Base-by-base conservation (phyloP, 2,888 invertebrate species). In the Lasioglossum malachurum region DNA sequence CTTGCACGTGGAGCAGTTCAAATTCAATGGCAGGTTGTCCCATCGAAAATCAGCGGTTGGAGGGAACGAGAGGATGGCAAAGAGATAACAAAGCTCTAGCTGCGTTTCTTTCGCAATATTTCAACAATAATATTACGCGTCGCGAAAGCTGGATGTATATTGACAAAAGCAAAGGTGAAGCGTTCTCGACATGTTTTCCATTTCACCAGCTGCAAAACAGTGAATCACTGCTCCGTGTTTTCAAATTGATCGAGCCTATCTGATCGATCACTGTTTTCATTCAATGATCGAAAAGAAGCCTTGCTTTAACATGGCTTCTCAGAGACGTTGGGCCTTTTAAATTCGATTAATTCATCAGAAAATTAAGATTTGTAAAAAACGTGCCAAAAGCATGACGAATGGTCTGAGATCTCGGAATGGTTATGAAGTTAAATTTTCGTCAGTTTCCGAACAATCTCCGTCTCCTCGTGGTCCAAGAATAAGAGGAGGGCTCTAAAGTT, bases 91-190 rank as follows among this genome's bases (percentile, higher is more conserved):
- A 31, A 46, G 60, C 73, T 67, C 76, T 57, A 77, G 73, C 64
- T 27, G 73, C 64, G 46, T 76, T 60, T 46, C 64, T 76, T 76
- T 31, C 69, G 76, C 80, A 23, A 89, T 84, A 87, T 89, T 75
- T 78, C 84, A 82, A 82, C 85, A 78, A 86, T 76, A 81, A 82
- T 77, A 84, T 80, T 81, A 60, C 57, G 74, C 80, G 57, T 60
- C 67, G 79, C 75, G 41, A 84, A 85, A 82, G 78, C 82, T 78
- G 57, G 49, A n/a, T 80, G 82, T 86, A 82, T 89, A 80, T 89
- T 78, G 85, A 89, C 83, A 80, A 76, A 78, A 60, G 78, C 67
- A 83, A 88, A 88, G 87, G 78, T 82, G 87, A 77, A 75, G 75
- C 67, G 73, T 79, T 75, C 83, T n/a, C 77, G 44, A 82, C 86